Conservation (phyloP, 2,797 vertebrate genomes). For the Amniataba percoides region DNA sequence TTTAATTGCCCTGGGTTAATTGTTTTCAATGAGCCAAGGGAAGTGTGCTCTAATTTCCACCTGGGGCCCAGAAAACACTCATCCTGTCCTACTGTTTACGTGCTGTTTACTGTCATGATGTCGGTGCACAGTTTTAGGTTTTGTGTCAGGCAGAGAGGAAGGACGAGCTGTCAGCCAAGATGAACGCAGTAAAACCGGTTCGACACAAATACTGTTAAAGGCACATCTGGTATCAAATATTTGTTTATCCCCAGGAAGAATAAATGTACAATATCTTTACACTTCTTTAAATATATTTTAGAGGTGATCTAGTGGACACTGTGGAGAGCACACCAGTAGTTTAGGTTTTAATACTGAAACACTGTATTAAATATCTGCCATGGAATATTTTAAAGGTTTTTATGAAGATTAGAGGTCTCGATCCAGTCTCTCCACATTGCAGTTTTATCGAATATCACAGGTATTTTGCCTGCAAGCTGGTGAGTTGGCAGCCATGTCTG, state of each 20-base stretch:
- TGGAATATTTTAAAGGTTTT: not conserved
- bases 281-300: not conserved
- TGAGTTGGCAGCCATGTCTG: conserved; percentile 21
- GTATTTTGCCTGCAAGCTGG: conserved; percentile 3
- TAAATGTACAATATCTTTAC: not conserved
- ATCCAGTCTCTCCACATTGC: not conserved
- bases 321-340: not conserved
- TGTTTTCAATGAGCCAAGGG: conserved; percentile 49
- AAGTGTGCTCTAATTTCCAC: conserved; percentile 26
- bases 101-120: conserved; percentile 7
- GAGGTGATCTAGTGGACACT: not conserved
- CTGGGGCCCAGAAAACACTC: conserved; percentile 23
- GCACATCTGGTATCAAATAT: not conserved
- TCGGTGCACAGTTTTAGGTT: not conserved
- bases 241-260: not conserved
- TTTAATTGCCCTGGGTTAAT: conserved; percentile 43
- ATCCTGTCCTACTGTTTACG: conserved; percentile 2
- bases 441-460: conserved; percentile 21
- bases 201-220: not conserved
- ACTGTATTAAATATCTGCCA: not conserved
- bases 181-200: conserved; percentile 1
- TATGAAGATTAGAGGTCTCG: not conserved
- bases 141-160: not conserved
- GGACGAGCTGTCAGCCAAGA: not conserved
- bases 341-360: not conserved